Conservation (phyloP, 1,140 invertebrate genomes). For the Lamellibrachia luymesi region DNA sequence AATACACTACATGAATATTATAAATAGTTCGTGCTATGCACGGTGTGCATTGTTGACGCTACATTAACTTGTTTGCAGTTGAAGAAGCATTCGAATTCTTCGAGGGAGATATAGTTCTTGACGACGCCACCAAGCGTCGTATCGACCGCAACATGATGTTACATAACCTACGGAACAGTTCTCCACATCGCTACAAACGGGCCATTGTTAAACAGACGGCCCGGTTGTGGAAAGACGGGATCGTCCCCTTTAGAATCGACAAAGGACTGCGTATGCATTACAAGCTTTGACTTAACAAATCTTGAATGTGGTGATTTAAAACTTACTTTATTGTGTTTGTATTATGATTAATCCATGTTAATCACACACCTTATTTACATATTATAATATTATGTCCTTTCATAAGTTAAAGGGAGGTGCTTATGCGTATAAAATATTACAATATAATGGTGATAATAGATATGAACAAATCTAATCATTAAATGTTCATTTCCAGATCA, state of each 20-base stretch:
- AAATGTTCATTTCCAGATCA: neutral
- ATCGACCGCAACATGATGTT: neutral
- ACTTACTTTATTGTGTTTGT: neutral
- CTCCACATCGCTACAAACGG: conserved; percentile 11
- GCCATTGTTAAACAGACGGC: conserved; percentile 32
- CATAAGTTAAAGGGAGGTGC: neutral
- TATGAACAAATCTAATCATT: neutral
- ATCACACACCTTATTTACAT: neutral
- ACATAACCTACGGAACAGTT: neutral
- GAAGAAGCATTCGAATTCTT: neutral
- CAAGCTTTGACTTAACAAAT: neutral
- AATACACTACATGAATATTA: too few species aligned
- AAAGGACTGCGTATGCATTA: neutral
- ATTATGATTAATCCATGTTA: neutral
- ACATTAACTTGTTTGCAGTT: conserved; percentile 1
- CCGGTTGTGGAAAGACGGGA: conserved; percentile 40
- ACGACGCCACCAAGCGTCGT: neutral
- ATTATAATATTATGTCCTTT: neutral
- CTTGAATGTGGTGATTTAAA: neutral
- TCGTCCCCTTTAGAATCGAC: conserved; percentile 35
- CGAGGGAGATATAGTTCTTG: neutral
- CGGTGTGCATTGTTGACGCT: too few species aligned
- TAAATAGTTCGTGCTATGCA: too few species aligned
- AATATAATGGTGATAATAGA: neutral
- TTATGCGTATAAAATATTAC: neutral